Percentiles rank a stretch among this genome's conserved stretches.
These are phyloP conservation scores for Geothlypis trichas DNA, from an alignment of 2,113 vertebrate species.

Conservation along the genomic window DNA sequence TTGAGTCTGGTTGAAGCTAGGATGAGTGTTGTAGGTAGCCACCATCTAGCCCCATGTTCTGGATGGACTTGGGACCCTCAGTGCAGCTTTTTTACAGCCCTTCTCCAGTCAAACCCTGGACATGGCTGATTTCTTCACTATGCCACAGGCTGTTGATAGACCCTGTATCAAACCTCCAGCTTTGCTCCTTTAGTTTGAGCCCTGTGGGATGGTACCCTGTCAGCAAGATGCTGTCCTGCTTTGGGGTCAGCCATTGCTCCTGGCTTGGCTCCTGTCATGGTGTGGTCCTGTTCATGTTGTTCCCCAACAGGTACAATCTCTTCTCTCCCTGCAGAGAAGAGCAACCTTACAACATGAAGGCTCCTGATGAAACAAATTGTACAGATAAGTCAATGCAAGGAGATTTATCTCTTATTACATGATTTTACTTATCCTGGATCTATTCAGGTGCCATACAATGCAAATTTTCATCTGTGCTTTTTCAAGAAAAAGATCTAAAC, in stretches of 20 bases:
- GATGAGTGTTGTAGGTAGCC: neutral
- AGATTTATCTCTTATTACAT: neutral
- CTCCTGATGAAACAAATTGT: neutral
- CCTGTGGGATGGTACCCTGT: neutral
- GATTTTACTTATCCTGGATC: neutral
- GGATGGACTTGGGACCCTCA: no score
- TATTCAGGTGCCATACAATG: neutral
- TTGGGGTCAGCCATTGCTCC: neutral
- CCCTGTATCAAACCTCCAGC: neutral
- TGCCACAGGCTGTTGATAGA: neutral
- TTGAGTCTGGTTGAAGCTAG: neutral
- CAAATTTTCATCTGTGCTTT: neutral
- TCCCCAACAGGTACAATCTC: neutral
- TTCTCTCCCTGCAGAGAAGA: neutral
- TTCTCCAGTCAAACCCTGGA: neutral
- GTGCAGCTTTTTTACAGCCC: neutral
- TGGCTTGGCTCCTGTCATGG: neutral
- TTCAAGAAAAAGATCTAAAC: neutral
- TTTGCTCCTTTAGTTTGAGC: neutral
- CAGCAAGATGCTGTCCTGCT: neutral
- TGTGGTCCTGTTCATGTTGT: neutral
- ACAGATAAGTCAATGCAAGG: neutral
- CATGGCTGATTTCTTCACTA: accelerated
- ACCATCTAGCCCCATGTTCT: neutral
- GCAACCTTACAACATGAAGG: neutral